Evolutionary conservation across 2,888 invertebrate genomes (phyloP), one percentile per base, ranked within the genome.

Genomic region (Caenorhabditis doughertyi): DNA sequence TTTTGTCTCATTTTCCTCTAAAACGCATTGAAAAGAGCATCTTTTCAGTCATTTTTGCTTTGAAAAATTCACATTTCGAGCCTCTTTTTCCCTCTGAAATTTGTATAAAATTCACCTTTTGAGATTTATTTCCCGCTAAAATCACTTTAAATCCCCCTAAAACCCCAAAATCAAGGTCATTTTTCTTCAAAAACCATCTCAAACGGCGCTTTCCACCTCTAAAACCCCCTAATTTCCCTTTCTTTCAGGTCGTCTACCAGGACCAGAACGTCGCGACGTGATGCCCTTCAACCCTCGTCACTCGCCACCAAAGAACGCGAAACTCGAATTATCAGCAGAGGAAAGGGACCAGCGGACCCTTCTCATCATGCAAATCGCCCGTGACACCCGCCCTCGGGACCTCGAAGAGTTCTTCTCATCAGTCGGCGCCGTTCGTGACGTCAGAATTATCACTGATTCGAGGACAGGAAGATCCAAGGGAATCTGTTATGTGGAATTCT

Each of bases 401-500:
- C 84, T 91, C 42, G 91, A 99, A 93, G 98, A 99, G 93, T 99
- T 99, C 93, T 99, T 99, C 93, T 97, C 97, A 32, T 96, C 97
- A 82, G 98, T 99, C 80, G 99, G 99, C 55, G 97, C 97, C 94
- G 94, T 94, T 13, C 95, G 97, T 89, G 99, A 99, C 93, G 99
- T 99, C 23, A 94, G 98, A 90, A 95, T 99, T 89, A 99, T 99
- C 79, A 97, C 97, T 74, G 99, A 99, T 93, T 98, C 98, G 93
- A 98, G 98, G 93, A 99, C 99, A 0, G 95, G 98, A 91, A 94
- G 98, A 87, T 98, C 98, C 91, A 99, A 99, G 93, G 99, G 99
- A 56, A 98, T 99, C 90, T 96, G 98, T n/a, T 99, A 99, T 92
- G 97, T 99, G 81, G 99, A 99, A 93, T 99, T 99, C 92, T 95